phyloP scores from a whole-genome alignment of 2,797 vertebrate genomes.

The Acanthis flammea region DNA sequence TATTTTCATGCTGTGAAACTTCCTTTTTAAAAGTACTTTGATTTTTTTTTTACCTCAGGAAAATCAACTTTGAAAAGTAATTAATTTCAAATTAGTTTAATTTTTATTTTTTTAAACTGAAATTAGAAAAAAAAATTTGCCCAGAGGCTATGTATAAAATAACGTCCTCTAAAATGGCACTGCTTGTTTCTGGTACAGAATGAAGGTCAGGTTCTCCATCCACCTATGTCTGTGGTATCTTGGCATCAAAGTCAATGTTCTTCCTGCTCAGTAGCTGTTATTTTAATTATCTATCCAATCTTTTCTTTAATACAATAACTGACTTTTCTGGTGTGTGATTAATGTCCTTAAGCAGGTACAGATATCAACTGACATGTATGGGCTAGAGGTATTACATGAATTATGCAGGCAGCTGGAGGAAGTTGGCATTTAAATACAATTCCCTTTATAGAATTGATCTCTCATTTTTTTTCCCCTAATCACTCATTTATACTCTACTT shows the following conservation, averaged over 20 bases:
- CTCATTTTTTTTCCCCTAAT: background rate
- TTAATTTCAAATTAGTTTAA: background rate
- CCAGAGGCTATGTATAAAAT: background rate
- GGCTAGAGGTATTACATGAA: background rate
- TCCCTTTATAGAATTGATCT: conserved; percentile 34
- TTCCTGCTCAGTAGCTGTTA: background rate
- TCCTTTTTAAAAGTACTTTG: background rate
- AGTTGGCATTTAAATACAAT: conserved; percentile 41
- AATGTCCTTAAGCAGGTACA: conserved; percentile 8
- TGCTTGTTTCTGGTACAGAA: background rate
- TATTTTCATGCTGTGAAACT: background rate
- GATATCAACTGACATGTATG: background rate
- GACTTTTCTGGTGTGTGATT: conserved; percentile 28
- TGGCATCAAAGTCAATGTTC: background rate
- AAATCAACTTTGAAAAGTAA: background rate
- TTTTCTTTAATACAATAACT: background rate
- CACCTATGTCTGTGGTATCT: background rate
- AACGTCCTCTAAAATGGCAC: background rate
- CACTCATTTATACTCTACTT: background rate
- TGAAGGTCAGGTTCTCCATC: background rate
- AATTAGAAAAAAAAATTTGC: background rate
- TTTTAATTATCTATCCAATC: background rate
- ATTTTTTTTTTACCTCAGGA: background rate
- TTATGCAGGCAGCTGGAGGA: conserved; percentile 9
- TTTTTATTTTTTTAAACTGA: background rate